Percentiles rank a stretch among this genome's conserved stretches.
Evolutionary conservation across 2,888 invertebrate species (phyloP).

Genomic region (Julus scandinavius): DNA sequence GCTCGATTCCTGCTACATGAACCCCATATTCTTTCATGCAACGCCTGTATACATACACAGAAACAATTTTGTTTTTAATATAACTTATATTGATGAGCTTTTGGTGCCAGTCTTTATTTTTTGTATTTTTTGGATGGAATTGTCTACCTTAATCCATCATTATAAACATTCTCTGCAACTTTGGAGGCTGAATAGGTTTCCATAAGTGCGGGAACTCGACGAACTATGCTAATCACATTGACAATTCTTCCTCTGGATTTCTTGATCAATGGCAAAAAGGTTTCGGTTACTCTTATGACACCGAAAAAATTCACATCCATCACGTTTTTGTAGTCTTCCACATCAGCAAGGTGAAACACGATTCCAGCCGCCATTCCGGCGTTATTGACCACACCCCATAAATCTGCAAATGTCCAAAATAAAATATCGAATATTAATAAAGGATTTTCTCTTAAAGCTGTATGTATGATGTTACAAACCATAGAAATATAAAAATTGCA

Average conservation of each 20-base stretch:
- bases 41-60: slow-evolving; percentile 4
- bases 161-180: slow-evolving; percentile 2
- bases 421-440: no score
- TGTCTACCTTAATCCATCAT: slow-evolving; percentile 42
- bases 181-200: slow-evolving; percentile 16
- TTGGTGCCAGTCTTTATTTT: no score
- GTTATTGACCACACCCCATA: slow-evolving; percentile 51
- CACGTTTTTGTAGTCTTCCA: slow-evolving; percentile 42
- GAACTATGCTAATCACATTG: slow-evolving; percentile 44
- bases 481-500: no score
- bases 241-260: slow-evolving; percentile 47
- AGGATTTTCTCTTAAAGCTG: no score
- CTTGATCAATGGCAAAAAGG: slow-evolving; percentile 32
- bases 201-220: not conserved
- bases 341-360: slow-evolving; percentile 24
- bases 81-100: not conserved
- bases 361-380: slow-evolving; percentile 41
- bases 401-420: not conserved
- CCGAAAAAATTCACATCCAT: slow-evolving; percentile 52
- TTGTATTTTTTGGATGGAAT: not conserved
- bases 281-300: not conserved
- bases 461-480: no score
- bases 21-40: slow-evolving; percentile 40
- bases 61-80: not conserved
- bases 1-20: slow-evolving; percentile 18